Conservation (phyloP, 2,888 invertebrate genomes). For the Iphiclides podalirius region DNA sequence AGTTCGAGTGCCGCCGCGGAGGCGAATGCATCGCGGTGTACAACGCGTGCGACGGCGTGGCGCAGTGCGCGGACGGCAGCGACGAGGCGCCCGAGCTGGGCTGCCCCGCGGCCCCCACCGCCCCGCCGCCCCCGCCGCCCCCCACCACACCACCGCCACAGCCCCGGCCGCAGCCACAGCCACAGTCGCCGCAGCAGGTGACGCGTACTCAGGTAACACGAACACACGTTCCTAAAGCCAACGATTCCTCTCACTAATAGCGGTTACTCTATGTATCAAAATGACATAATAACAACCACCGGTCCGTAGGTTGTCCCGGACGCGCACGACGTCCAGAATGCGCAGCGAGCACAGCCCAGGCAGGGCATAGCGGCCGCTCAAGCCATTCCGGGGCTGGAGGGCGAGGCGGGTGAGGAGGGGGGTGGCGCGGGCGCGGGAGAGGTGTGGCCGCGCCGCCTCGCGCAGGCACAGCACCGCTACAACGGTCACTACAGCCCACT, state of each 20-base stretch:
- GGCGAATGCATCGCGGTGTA: conserved; percentile 96
- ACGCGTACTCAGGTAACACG: too few relatives aligned
- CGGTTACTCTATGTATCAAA: too few relatives aligned
- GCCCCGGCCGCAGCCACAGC: conserved; percentile 2
- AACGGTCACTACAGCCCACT: conserved; percentile 34
- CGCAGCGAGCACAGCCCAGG: conserved; percentile 23
- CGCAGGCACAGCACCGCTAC: conserved; percentile 63
- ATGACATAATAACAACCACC: too few relatives aligned
- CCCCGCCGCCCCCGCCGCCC: conserved; percentile 50
- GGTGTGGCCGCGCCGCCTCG: conserved; percentile 66
- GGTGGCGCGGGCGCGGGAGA: conserved; percentile 34
- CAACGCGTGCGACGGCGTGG: conserved; percentile 96
- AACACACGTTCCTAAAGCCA: too few relatives aligned
- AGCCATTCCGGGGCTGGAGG: conserved; percentile 20
- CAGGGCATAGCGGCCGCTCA: conserved; percentile 9
- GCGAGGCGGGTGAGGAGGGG: conserved; percentile 25
- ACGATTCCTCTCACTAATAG: too few relatives aligned
- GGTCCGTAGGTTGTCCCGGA: not conserved
- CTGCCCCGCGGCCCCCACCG: conserved; percentile 80
- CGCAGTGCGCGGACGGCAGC: conserved; percentile 94
- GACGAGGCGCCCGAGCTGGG: conserved; percentile 93
- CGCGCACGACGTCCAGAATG: not conserved
- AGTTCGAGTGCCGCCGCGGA: conserved; percentile 92
- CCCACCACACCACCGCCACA: conserved; percentile 30
- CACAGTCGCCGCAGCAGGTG: not conserved